Evolutionary conservation across 2,113 vertebrate genomes (phyloP).

Genomic region (Cariama cristata): DNA sequence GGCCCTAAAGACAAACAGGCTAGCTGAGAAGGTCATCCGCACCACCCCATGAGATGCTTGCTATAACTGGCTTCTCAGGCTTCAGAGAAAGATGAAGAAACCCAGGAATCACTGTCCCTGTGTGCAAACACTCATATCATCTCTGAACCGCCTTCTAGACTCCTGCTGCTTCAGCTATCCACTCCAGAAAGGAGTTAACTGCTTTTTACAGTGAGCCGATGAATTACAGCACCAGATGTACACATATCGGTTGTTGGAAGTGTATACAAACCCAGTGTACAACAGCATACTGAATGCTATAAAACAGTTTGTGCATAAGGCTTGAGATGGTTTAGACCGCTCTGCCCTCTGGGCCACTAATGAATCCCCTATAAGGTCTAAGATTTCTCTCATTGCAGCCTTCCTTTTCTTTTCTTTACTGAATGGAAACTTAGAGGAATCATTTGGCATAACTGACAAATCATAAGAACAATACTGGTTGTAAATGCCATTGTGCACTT

Average conservation of each 20-base stretch:
- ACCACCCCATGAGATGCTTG: not conserved
- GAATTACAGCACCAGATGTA: not conserved
- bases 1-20: not conserved
- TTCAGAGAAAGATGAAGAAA: not conserved
- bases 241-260: not conserved
- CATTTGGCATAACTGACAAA: not conserved
- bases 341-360: not conserved
- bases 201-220: not conserved
- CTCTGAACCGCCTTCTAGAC: not conserved
- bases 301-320: not conserved
- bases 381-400: not conserved
- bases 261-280: not conserved
- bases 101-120: not conserved
- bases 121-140: not conserved
- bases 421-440: not conserved
- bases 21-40: not conserved
- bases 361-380: not conserved
- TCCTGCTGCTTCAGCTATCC: not conserved
- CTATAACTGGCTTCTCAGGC: not conserved
- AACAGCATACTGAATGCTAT: not conserved
- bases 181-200: not conserved
- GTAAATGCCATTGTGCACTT: not conserved
- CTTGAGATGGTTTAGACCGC: not conserved
- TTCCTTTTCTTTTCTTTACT: not conserved
- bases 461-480: not conserved